Base-by-base conservation (phyloP, 2,797 vertebrate genomes). In the Amazona finschi region DNA sequence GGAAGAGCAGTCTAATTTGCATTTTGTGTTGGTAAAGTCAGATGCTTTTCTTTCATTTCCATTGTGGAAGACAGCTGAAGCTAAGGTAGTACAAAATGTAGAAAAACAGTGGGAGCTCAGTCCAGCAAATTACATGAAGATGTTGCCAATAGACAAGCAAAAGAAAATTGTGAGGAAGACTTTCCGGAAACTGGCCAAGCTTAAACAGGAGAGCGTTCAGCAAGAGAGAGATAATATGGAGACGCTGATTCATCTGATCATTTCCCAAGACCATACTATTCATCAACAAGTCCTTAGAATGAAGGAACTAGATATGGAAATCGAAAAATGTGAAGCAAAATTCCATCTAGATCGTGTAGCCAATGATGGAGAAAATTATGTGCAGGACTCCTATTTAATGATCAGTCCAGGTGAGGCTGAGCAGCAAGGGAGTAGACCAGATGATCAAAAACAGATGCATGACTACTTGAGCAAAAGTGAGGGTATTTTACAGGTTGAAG, bases 81-180 rank as follows among this genome's bases (percentile, higher is more conserved):
- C 98, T 52, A 98, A 98, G 62, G 95, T 97, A 57, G 89, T 97
- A 24, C 57, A 96, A 66, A 98, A 97, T 31, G 97, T 97, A 70
- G 98, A 98, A 27, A 99, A 98, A 73, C 97, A 98, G 55, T 98
- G 98, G 97, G 98, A 99, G 16, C 97, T 98, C 30, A 97, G 98
- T 82, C 98, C 98, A 5, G 95, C 96, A 12, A 98, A 98, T 94
- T 98, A 98, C 82, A 95, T 98, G 91, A 98, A 99, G 96, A 97
- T 98, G 24, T 92, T 99, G 79, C 98, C 99, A 19, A 97, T 93
- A 21, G 99, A 99, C 84, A 99, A 98, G 83, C 99, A 99, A 72
- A 99, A 99, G 77, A 98, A 98, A 74, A 98, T 99, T 84, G 99
- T 99, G 64, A 98, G 98, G 94, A 99, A 99, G 89, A 99, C 99